Base-by-base conservation (phyloP, 2,797 vertebrate species). In the Acanthornis magna region DNA sequence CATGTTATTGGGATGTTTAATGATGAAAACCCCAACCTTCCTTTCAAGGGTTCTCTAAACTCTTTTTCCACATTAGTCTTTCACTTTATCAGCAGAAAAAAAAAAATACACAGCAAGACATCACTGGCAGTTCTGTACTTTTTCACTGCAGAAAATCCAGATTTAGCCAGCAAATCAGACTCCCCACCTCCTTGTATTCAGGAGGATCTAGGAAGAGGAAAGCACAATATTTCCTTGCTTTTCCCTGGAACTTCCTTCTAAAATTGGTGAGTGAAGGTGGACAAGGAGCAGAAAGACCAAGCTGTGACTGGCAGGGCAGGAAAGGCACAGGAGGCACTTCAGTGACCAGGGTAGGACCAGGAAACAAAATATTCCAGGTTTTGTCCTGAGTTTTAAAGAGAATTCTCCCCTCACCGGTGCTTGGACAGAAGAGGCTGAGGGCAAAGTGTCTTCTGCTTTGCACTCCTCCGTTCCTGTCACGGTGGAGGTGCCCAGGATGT, bases 71-170 rank as follows among this genome's bases (percentile, higher is more conserved):
- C 43, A 13, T 43, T 72, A 42, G 21, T 4, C 18, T 74, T 58
- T 38, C 4, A 12, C 18, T 73, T 81, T 3, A 45, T 32, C 26
- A 81, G 26, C 1, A 16, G 19, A 47, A 47, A 34, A 40, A 50
- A 20, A 60, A 54, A 11, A 27, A 16, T 0, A 48, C 16, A 51
- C 0, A 36, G 12, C 11, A 73, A 62, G 27, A 5, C 1, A 18
- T 13, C n/a, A 7, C 2, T 36, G 40, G 43, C 22, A 47, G 40
- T 76, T 62, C 4, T 38, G 13, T 10, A 54, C 5, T 6, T 30
- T 82, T 53, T 26, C 15, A 9, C 13, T 47, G 25, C 43, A 68
- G 43, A 38, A 61, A 81, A 13, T 3, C 25, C 30, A 68, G n/a
- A 16, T 60, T 60, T 26, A 40, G 32, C 4, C 42, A 74, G 38